Evolutionary conservation across 2,797 vertebrate genomes (phyloP).

Genomic region (Pangasius sanitwongsei): DNA sequence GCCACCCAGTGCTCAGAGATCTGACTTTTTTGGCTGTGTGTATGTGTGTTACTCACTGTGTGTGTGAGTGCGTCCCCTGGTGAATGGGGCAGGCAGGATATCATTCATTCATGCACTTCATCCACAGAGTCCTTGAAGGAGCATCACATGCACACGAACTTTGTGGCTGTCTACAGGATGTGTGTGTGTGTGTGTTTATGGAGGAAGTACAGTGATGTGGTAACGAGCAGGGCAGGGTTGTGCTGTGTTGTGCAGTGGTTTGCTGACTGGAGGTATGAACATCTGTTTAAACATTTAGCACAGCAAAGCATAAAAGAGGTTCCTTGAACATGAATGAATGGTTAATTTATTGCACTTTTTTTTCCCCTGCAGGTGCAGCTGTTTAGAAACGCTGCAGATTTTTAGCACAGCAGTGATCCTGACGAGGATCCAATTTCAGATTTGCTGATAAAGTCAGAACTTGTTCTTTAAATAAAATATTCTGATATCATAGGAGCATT

Average conservation of each 20-base stretch:
- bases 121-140: slow-evolving; percentile 14
- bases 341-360: slow-evolving; percentile 13
- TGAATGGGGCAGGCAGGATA: slow-evolving; percentile 28
- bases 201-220: slow-evolving; percentile 23
- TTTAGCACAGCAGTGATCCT: background rate
- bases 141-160: background rate
- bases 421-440: background rate
- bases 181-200: slow-evolving; percentile 17
- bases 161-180: slow-evolving; percentile 19
- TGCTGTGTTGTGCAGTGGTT: slow-evolving; percentile 21
- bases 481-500: background rate
- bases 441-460: background rate
- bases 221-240: background rate
- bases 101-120: slow-evolving; percentile 31
- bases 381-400: background rate
- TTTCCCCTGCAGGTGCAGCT: background rate
- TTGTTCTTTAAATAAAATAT: background rate
- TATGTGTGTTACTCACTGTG: background rate
- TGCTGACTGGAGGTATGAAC: slow-evolving; percentile 27
- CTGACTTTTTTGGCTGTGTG: background rate
- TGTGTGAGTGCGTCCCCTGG: background rate
- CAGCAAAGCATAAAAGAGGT: slow-evolving; percentile 4
- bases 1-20: background rate
- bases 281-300: slow-evolving; percentile 33
- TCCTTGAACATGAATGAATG: slow-evolving; percentile 8